Conservation (phyloP, 92 coral and sea anemone species). For the Phenganax marumi region DNA sequence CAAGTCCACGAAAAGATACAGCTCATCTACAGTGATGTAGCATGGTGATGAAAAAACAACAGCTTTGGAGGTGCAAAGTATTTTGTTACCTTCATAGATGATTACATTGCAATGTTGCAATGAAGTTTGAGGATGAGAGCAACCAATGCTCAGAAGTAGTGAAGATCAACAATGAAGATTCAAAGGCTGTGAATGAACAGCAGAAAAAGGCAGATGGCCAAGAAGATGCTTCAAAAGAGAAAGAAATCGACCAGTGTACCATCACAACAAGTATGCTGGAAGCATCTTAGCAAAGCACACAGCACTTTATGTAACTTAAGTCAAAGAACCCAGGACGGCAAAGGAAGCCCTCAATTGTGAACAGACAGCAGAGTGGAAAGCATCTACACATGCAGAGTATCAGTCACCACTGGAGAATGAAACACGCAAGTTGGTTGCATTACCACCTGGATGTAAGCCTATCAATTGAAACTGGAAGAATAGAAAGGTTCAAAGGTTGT, state of each 20-base stretch:
- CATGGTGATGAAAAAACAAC: background rate
- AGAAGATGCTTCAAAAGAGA: background rate
- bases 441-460: too few species aligned
- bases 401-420: constrained; percentile 45
- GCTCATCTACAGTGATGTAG: background rate
- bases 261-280: constrained; percentile 58
- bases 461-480: too few species aligned
- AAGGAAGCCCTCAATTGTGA: constrained; percentile 43
- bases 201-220: background rate
- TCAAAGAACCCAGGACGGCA: constrained; percentile 46
- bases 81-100: constrained; percentile 22
- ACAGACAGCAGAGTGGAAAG: constrained; percentile 40
- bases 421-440: constrained; percentile 49
- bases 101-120: background rate
- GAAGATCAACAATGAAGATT: background rate
- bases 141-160: background rate
- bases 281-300: constrained; percentile 33
- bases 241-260: constrained; percentile 34
- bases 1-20: background rate
- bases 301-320: constrained; percentile 43
- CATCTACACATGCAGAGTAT: constrained; percentile 52
- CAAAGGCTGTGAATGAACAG: background rate
- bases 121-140: background rate
- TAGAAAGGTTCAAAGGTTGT: too few species aligned
- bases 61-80: constrained; percentile 20